phyloP scores from a whole-genome alignment of 2,888 invertebrate genomes.

The Lamellibrachia columna region DNA sequence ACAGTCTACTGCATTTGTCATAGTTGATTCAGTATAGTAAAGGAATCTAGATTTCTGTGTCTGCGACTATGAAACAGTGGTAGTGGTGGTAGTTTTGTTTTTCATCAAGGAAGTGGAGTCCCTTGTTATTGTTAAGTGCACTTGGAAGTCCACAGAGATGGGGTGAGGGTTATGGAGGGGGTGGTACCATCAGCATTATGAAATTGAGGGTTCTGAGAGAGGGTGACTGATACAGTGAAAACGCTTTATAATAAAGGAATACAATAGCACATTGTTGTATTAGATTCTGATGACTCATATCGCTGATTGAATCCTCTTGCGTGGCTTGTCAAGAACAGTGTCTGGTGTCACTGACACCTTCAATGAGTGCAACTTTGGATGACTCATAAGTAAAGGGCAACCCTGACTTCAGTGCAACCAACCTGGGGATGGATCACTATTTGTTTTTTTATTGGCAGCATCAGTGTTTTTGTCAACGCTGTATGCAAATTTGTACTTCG shows the following conservation, averaged over 20 bases:
- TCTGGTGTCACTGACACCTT: background rate
- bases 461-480: too few species aligned
- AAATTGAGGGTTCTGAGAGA: background rate
- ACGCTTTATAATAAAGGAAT: background rate
- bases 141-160: background rate
- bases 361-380: background rate
- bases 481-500: too few species aligned
- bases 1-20: background rate
- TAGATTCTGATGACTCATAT: background rate
- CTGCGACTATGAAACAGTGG: background rate
- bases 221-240: background rate
- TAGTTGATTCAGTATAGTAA: background rate
- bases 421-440: background rate
- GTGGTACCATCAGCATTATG: background rate
- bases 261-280: constrained; percentile 9
- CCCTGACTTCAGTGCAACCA: background rate
- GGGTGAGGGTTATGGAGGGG: too few species aligned
- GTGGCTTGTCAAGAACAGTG: background rate
- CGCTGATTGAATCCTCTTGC: background rate
- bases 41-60: background rate
- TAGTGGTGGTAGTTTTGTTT: background rate
- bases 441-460: background rate
- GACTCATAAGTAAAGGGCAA: background rate
- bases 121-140: background rate
- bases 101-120: background rate